Conservation (phyloP, 1,140 invertebrate genomes). For the Megalopta genalis region DNA sequence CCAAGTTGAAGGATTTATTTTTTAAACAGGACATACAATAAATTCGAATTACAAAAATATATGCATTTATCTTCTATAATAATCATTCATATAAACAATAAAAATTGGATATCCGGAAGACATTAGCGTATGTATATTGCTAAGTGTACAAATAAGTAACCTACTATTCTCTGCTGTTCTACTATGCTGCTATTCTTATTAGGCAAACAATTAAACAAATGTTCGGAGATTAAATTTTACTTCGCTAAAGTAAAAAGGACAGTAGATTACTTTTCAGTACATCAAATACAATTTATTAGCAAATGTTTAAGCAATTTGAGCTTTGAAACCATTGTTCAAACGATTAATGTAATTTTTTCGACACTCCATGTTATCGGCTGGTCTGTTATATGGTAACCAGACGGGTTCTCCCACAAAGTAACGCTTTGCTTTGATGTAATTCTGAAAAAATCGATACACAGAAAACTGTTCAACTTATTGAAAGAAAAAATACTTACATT, state of each 20-base stretch:
- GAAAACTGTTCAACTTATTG: not conserved
- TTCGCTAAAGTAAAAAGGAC: too few relatives aligned
- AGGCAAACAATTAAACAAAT: too few relatives aligned
- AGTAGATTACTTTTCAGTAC: too few relatives aligned
- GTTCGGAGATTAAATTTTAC: too few relatives aligned
- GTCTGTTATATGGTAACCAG: constrained; percentile 94
- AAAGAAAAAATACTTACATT: constrained; percentile 80
- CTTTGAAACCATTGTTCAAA: constrained; percentile 81
- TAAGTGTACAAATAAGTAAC: not conserved
- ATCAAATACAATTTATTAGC: not conserved
- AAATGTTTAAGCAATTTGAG: not conserved
- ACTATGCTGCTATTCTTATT: too few relatives aligned
- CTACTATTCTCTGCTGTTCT: not conserved
- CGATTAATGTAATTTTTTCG: constrained; percentile 86
- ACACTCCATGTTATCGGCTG: constrained; percentile 91
- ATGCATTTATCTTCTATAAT: not conserved
- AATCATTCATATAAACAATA: not conserved
- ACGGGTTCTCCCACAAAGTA: constrained; percentile 96
- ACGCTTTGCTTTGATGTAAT: constrained; percentile 92
- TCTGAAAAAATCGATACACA: constrained; percentile 80
- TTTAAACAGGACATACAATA: not conserved
- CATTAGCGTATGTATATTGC: not conserved
- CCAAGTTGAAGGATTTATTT: not conserved
- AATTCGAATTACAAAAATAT: constrained; percentile 1
- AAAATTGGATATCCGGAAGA: not conserved